Evolutionary conservation across 2,113 vertebrate species (phyloP).

Genomic region (Lamprotornis superbus): DNA sequence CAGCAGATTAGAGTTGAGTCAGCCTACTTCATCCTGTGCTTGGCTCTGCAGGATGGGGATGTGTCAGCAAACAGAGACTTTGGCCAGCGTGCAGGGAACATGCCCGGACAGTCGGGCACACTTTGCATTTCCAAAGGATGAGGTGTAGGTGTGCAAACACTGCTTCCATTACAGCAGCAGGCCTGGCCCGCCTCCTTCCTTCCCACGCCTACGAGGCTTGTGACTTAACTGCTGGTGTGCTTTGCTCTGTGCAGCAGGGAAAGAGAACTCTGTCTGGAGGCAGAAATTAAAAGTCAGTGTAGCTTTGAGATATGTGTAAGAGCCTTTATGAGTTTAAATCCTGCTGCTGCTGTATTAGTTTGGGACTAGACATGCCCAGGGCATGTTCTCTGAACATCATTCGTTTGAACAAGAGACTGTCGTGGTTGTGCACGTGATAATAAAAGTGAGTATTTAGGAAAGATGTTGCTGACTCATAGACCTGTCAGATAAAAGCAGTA

Average conservation of each 20-base stretch:
- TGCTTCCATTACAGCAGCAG: not conserved
- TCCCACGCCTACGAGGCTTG: accelerated
- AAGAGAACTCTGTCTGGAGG: not conserved
- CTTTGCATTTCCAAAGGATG: not conserved
- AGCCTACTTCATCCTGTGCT: not conserved
- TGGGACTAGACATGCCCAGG: not conserved
- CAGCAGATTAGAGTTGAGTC: not conserved
- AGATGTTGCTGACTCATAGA: not conserved
- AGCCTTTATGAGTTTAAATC: not conserved
- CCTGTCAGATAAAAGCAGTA: not conserved
- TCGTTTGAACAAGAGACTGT: not conserved
- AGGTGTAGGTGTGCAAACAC: not conserved
- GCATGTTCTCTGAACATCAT: not conserved
- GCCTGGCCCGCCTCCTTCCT: not conserved
- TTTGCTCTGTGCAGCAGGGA: not conserved
- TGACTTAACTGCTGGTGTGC: not conserved
- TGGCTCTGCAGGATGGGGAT: not conserved
- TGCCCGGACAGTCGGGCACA: accelerated
- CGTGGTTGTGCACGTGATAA: not conserved
- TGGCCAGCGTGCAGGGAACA: not conserved
- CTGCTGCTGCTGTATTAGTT: not conserved
- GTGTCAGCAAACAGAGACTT: not conserved
- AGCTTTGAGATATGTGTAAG: not conserved
- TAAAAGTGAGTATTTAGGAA: not conserved
- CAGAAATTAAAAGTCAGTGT: not conserved